These are phyloP conservation scores for Lathronympha strigana DNA, from an alignment of 2,888 invertebrate species.

Conservation along the genomic window DNA sequence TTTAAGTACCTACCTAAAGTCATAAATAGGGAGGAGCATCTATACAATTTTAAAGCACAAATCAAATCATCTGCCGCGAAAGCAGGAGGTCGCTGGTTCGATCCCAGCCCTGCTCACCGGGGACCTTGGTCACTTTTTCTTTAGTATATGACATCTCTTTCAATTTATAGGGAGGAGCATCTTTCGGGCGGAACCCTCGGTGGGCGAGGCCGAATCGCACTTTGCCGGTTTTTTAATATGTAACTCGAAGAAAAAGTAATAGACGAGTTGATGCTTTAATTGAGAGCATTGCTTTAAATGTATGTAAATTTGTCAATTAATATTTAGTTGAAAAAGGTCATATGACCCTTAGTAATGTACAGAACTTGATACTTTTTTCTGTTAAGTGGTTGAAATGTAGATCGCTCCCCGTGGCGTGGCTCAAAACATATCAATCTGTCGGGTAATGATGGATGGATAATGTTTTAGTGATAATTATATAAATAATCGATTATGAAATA, in stretches of 20 bases:
- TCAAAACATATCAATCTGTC: conserved; percentile 26
- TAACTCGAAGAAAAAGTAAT: background rate
- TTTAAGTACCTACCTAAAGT: too few relatives aligned
- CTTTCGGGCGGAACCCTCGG: too few relatives aligned
- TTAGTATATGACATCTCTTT: too few relatives aligned
- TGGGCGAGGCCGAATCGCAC: too few relatives aligned
- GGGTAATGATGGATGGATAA: conserved; percentile 1
- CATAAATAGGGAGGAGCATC: too few relatives aligned
- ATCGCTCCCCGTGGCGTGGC: conserved; percentile 3
- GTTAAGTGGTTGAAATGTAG: background rate
- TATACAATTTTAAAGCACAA: too few relatives aligned
- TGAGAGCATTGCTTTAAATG: conserved; percentile 6
- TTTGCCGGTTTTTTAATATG: background rate
- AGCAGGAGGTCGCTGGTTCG: too few relatives aligned
- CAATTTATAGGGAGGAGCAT: too few relatives aligned
- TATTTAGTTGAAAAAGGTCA: background rate
- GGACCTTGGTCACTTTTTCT: too few relatives aligned
- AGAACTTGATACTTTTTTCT: background rate
- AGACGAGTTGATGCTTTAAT: conserved; percentile 6
- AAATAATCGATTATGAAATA: conserved; percentile 1
- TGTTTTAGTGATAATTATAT: conserved; percentile 22
- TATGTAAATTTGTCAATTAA: conserved; percentile 12
- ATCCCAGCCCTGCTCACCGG: too few relatives aligned
- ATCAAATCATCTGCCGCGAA: too few relatives aligned
- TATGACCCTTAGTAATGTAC: background rate